Evolutionary conservation across 2,113 vertebrate species (phyloP).

Genomic region (Elaphurus davidianus): DNA sequence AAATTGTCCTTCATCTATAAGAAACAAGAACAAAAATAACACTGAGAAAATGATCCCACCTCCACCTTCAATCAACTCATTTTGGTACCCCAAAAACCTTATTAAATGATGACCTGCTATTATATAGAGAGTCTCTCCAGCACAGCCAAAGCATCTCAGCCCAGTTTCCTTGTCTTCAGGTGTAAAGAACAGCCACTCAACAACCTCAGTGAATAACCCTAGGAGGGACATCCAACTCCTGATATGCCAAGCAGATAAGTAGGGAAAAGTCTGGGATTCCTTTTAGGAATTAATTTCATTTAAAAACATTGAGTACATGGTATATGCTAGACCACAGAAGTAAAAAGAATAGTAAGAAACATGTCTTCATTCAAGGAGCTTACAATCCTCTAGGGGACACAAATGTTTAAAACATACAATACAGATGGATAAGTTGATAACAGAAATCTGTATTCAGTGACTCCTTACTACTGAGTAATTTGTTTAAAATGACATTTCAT

Average conservation of each 20-base stretch:
- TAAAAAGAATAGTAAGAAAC: background rate
- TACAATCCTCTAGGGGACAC: background rate
- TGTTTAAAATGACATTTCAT: conserved; percentile 46
- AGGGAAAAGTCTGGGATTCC: background rate
- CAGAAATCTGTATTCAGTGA: background rate
- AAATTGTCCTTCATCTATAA: background rate
- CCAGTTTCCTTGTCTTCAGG: background rate
- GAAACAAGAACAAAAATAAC: background rate
- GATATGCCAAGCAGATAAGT: background rate
- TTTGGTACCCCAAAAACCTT: background rate
- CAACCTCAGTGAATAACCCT: too few relatives aligned
- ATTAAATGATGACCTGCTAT: background rate
- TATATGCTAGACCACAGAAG: background rate
- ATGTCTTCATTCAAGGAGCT: background rate
- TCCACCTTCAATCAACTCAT: background rate
- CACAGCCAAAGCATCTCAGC: background rate
- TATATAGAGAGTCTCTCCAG: background rate
- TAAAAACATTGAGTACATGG: background rate
- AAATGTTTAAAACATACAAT: background rate
- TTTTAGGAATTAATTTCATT: background rate
- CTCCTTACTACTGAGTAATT: background rate
- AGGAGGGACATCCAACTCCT: background rate
- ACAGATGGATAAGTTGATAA: conserved; percentile 44
- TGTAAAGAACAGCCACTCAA: fast-evolving
- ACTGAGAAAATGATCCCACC: background rate